Base-by-base conservation (phyloP, 2,113 vertebrate species). In the Irena cyanogastra region DNA sequence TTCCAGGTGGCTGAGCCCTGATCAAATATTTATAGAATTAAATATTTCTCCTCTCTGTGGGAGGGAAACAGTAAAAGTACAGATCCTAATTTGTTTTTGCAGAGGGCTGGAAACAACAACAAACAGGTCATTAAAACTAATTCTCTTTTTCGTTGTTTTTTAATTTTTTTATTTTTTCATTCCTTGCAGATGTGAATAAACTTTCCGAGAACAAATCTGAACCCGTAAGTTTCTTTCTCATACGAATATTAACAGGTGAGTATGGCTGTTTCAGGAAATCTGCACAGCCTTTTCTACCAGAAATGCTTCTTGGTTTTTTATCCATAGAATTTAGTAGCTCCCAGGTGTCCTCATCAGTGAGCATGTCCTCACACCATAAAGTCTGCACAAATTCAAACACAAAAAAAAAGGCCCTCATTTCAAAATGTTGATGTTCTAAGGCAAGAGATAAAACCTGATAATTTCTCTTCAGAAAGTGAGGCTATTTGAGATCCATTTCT, bases 11-110 rank as follows among this genome's bases (percentile, higher is more conserved):
- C 80, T 91, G 60, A 97, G 69, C 24, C 33, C 56, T 7, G 10
- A 89, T 49, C 80, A 92, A 92, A 93, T 95, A 94, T 90, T 95
- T 94, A 93, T 90, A 84, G 76, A 95, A 52, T 59, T 49, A 92
- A 92, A 87, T 81, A 94, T 95, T 96, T 94, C 60, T 92, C 44
- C 87, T 94, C 92, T 96, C 91, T 16, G 16, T 90, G 68, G 89
- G 94, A 97, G 94, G 64, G 83, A 95, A 96, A 90, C 68, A 83
- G 80, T 95, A 95, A 97, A 96, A 93, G 41, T 83, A 75, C 64
- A 92, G 60, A 92, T 94, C 26, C 35, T 81, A 93, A 93, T 90
- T 93, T 95, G 80, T 63, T 96, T 95, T 87, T 94, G 30, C 69
- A 89, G 76, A 83, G 47, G 72, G 35, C 35, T 93, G 89, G 86